Evolutionary conservation across 2,797 vertebrate species (phyloP), one percentile per base, ranked within the genome.

Genomic region (Gadopsis bispinosus): DNA sequence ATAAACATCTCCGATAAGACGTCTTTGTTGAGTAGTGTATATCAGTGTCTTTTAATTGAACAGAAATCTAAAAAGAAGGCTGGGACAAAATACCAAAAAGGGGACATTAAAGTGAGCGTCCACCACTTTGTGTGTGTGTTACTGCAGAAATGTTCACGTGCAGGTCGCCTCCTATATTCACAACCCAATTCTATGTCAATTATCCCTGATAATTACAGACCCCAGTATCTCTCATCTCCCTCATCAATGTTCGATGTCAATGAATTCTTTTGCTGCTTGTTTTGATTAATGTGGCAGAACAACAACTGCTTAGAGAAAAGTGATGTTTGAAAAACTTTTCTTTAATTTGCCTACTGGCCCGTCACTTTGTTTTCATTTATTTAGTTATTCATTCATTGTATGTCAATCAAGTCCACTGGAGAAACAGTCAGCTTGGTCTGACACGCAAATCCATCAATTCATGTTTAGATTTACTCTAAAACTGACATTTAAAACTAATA

Each of bases 161-260:
- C 41, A 35, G 22, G 37, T 41, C 7, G 33, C 4, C 55, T 69
- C 4, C 43, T 79, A 74, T 66, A 81, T 90, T 91, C 91, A 61
- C 50, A 70, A 68, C 78, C 80, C 67, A 85, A 80, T 87, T 87
- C 75, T 89, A 73, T 79, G 84, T 84, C 68, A 83, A 82, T 88
- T 88, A 66, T 70, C 37, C 50, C 60, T 63, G 81, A 87, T 87
- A 86, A 92, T 83, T 83, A 79, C 68, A 78, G 83, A 80, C 41
- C 58, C 47, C 39, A 75, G 55, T 66, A 51, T 76, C 26, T 26
- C 26, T 26, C 26, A 26, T 26, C 26, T 26, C 26, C 26, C 26
- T 26, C 26, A 26, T 26, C 26, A 26, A 26, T 26, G 67, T 72
- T 75, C 94, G 91, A 94, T 92, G 94, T 94, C 94, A 29, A 37